A percentile compares a stretch with the other conserved stretches of the same genome.
Evolutionary conservation across 2,113 vertebrate species (phyloP).

Genomic region (Aviceda subcristata): DNA sequence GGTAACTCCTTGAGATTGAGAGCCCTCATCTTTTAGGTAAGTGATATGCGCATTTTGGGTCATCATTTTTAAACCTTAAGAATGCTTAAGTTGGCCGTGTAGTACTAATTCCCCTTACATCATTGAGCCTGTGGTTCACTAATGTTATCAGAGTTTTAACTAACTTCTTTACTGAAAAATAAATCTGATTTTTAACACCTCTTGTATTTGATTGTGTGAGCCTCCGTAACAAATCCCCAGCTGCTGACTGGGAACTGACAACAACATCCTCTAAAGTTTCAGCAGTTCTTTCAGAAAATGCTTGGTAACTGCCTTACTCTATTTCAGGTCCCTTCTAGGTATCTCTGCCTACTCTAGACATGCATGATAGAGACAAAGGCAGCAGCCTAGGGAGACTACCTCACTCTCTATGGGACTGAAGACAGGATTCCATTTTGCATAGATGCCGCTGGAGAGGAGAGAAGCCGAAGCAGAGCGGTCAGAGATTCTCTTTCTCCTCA

Average conservation of each 20-base stretch:
- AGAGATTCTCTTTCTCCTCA: background rate
- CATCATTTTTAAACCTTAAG: too few species aligned
- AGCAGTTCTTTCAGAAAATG: background rate
- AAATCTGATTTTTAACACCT: too few species aligned
- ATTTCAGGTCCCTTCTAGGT: background rate
- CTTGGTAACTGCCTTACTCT: background rate
- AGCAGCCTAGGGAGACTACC: background rate
- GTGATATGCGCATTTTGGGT: too few species aligned
- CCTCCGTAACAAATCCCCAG: too few species aligned
- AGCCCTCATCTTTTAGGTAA: too few species aligned
- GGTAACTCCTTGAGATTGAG: too few species aligned
- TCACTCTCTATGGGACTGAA: background rate
- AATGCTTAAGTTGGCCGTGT: too few species aligned
- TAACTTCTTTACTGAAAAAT: too few species aligned
- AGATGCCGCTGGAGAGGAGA: background rate
- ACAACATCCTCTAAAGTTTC: background rate
- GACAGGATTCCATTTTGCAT: background rate
- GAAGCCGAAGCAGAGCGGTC: background rate
- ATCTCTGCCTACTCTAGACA: background rate
- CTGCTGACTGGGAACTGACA: background rate
- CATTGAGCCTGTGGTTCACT: too few species aligned
- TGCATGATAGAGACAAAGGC: background rate
- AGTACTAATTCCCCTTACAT: too few species aligned
- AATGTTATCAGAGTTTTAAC: too few species aligned
- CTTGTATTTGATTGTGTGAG: too few species aligned